Evolutionary conservation across 2,888 invertebrate genomes (phyloP).

Genomic region (Lycophotia porphyrea): DNA sequence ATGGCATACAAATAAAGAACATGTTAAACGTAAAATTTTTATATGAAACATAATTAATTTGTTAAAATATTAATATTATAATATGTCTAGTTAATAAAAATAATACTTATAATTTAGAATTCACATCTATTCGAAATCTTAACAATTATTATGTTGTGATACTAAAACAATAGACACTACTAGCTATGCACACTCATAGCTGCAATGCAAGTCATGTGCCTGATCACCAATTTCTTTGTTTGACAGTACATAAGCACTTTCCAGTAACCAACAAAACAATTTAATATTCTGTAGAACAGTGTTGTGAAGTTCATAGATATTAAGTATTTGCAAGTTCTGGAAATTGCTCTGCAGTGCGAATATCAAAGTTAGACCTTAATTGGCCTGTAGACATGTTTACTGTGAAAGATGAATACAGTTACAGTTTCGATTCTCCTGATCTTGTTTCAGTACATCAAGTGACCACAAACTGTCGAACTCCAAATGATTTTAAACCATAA

Average conservation of each 20-base stretch:
- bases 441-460: background rate
- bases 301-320: constrained; percentile 21
- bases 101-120: no score
- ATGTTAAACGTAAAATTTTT: no score
- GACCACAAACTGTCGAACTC: no score
- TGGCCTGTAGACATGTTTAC: constrained; percentile 47
- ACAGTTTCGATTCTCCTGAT: background rate
- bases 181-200: background rate
- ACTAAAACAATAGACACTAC: background rate
- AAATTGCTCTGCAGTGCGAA: constrained; percentile 31
- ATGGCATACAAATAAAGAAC: no score
- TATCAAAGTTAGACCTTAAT: constrained; percentile 44
- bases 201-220: background rate
- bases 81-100: no score
- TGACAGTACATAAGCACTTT: background rate
- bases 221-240: background rate
- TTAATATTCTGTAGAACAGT: constrained; percentile 17
- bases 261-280: constrained; percentile 10
- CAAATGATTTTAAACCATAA: no score
- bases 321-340: constrained; percentile 32
- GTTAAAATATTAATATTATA: no score
- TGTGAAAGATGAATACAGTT: constrained; percentile 39
- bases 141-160: background rate
- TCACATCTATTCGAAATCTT: no score
- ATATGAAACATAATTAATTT: no score